Base-by-base conservation (phyloP, 2,797 vertebrate species). In the Smutsia gigantea region DNA sequence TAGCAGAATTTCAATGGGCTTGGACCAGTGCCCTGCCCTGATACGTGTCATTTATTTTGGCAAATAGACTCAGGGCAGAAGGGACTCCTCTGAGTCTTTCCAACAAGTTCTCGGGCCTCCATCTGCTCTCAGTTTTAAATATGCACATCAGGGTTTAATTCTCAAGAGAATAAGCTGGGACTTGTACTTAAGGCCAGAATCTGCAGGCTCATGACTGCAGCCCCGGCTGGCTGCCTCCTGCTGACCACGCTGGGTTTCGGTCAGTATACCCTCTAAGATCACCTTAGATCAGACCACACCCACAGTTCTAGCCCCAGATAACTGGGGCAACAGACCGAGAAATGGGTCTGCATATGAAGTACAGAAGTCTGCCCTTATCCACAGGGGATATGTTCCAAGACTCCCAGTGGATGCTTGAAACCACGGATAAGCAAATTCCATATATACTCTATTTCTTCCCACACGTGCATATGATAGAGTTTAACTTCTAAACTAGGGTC, bases 1-100 rank as follows among this genome's bases (percentile, higher is more conserved):
- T 91, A 96, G 74, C 93, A 97, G 95, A 97, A 97, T 98, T 97
- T 98, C 96, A 97, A 89, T 97, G 83, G 91, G 85, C 64, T 98
- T 97, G 97, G 97, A 96, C 83, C 87, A 96, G 88, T 96, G 95
- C 97, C 96, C 77, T 98, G 66, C 49, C 64, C 83, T 96, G 94
- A 98, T 95, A 94, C 78, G 89, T 97, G 93, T 68, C 92, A 93
- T 95, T 95, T 95, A 78, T 96, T 96, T 95, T 94, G 94, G 97
- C 93, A 96, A 98, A 97, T 61, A 7, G 5, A 66, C 18, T 64
- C 61, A 93, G 66, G 87, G 83, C 66, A 93, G 83, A 71, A 94
- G 97, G 95, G 87, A 96, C 5, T 75, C 93, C 78, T 94, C 68
- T n/a, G 95, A 0, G 1, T 97, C 82, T 87, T 97, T 61, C 87